These are phyloP conservation scores for Argyrosomus regius DNA, from an alignment of 2,797 vertebrate species.

Conservation along the genomic window DNA sequence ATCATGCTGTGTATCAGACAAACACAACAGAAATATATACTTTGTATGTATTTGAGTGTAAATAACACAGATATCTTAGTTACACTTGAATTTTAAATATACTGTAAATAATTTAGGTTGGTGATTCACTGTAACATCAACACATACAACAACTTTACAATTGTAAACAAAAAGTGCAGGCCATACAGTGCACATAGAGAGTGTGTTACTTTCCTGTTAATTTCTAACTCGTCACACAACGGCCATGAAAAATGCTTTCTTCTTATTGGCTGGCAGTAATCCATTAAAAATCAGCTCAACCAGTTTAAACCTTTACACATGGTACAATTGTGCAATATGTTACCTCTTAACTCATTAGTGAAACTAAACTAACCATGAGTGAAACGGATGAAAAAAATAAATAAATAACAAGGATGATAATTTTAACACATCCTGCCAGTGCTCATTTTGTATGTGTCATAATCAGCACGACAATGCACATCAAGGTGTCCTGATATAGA, in stretches of 20 bases:
- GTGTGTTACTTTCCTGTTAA: slow-evolving; percentile 3
- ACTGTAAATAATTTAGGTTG: not conserved
- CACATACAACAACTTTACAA: not conserved
- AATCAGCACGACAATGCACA: slow-evolving; percentile 16
- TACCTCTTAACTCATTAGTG: not conserved
- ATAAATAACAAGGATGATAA: not conserved
- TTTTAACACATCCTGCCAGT: not conserved
- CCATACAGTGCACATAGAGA: not conserved
- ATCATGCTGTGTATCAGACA: slow-evolving; percentile 2
- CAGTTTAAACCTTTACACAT: slow-evolving; percentile 10
- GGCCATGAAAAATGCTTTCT: not conserved
- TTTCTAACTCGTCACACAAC: not conserved
- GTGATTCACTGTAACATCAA: not conserved
- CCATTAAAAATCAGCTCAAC: not conserved
- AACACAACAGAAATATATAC: not conserved
- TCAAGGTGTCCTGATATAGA: slow-evolving; percentile 38
- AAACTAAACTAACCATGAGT: not conserved
- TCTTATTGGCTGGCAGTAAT: not conserved
- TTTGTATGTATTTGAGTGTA: not conserved
- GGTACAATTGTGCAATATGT: not conserved
- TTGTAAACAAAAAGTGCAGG: not conserved
- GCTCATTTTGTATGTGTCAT: not conserved
- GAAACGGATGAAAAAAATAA: not conserved
- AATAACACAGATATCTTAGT: not conserved
- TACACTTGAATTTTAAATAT: slow-evolving; percentile 18